Evolutionary conservation across 2,113 vertebrate species (phyloP).

Genomic region (Delphinus delphis): DNA sequence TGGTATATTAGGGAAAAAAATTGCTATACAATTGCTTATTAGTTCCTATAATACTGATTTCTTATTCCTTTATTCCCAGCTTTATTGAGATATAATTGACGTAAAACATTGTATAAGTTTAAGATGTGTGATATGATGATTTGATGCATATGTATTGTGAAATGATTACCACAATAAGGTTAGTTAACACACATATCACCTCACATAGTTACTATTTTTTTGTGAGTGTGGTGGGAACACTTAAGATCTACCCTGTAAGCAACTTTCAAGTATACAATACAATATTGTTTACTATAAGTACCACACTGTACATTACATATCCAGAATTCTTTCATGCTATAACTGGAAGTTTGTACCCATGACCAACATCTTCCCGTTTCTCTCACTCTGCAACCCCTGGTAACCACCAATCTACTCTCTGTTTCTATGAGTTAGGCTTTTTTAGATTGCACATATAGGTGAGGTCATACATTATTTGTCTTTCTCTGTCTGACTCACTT

Average conservation of each 20-base stretch:
- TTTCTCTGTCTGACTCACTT: not conserved
- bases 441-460: no score
- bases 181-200: not conserved
- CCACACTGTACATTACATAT: not conserved
- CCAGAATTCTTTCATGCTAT: not conserved
- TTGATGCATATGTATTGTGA: not conserved
- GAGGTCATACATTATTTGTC: not conserved
- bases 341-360: not conserved
- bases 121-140: not conserved
- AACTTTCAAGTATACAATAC: not conserved
- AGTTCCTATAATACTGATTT: not conserved
- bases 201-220: not conserved
- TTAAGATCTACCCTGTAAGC: not conserved
- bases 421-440: not conserved
- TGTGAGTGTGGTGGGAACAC: not conserved
- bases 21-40: not conserved
- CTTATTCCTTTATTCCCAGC: not conserved
- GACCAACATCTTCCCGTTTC: not conserved
- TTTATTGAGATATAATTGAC: not conserved
- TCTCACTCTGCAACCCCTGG: not conserved
- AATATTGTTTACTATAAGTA: not conserved
- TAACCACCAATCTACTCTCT: not conserved
- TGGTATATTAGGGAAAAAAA: not conserved
- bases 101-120: not conserved
- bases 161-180: not conserved